Evolutionary conservation across 2,888 invertebrate species (phyloP).

Genomic region (Pachymerium ferrugineum): DNA sequence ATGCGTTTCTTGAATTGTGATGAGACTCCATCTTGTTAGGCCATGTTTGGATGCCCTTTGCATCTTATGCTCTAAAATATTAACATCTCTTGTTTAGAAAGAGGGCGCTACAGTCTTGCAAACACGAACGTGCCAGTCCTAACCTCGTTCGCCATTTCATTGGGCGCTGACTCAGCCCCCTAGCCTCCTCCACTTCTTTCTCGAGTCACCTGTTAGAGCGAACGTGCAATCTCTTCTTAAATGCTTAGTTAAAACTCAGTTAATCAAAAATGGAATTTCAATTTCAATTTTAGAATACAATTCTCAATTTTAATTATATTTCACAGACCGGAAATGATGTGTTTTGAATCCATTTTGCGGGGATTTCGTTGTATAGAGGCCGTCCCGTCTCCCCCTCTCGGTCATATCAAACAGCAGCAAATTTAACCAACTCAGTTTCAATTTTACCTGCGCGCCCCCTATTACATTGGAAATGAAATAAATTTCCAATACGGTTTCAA

Average conservation of each 20-base stretch:
- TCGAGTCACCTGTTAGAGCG: constrained; percentile 7
- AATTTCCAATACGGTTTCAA: constrained; percentile 34
- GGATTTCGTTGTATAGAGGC: background rate
- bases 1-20: background rate
- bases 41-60: constrained; percentile 27
- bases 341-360: background rate
- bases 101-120: constrained; percentile 18
- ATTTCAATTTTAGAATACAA: no score
- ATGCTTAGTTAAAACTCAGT: no score
- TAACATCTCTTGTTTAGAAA: constrained; percentile 20
- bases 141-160: constrained; percentile 28
- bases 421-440: constrained; percentile 34
- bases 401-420: constrained; percentile 19
- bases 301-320: no score
- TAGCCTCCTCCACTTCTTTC: background rate
- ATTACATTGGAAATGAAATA: constrained; percentile 34
- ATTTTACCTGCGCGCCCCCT: constrained; percentile 32
- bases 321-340: background rate
- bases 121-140: constrained; percentile 19
- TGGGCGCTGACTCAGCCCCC: constrained; percentile 31
- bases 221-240: background rate
- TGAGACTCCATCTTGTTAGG: constrained; percentile 8
- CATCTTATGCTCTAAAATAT: constrained; percentile 16
- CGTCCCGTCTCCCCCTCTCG: background rate
- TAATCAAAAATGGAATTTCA: no score